Base-by-base conservation (phyloP, 2,113 vertebrate species). In the Siniperca chuatsi region DNA sequence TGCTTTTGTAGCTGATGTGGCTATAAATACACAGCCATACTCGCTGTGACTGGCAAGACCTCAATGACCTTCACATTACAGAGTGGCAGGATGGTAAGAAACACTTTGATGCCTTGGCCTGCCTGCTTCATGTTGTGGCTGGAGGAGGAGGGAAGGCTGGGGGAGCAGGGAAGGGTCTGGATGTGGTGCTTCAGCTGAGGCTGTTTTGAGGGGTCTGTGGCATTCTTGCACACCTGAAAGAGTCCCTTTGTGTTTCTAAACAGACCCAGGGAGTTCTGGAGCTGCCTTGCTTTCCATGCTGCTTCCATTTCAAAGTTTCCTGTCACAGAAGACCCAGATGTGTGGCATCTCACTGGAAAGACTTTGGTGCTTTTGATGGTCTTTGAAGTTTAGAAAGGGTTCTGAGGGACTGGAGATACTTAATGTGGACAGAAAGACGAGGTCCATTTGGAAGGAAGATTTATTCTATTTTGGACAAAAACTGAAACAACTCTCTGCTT, bases 221-320 rank as follows among this genome's bases (percentile, higher is more conserved):
- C 37, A 21, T 37, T 72, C 82, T 25, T 16, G 21, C 42, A 69
- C 86, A 82, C 85, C 90, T 92, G 78, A 93, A 92, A 87, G 87
- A 76, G 52, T 20, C 13, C n/a, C 84, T 89, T 90, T 90, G 86
- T 91, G 83, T 77, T 78, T 73, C 74, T 21, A 12, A 81, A 68
- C 33, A 42, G 48, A 44, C 8, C 37, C 44, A 12, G 21, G 23
- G n/a, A 21, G 46, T 35, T 57, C 37, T 42, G 72, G 58, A 76
- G 61, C 66, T 29, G 71, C 57, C 50, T 33, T 44, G 4, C 66
- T 66, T 74, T 69, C 65, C 79, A 82, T 61, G 8, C 57, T 1
- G 8, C 76, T 46, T 66, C 80, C 78, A 42, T 86, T 83, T 88
- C 81, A 79, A 74, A 81, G 82, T 42, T 66, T 35, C 13, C 67